Conservation (phyloP, 2,797 vertebrate genomes). For the Pantherophis vulpinus region DNA sequence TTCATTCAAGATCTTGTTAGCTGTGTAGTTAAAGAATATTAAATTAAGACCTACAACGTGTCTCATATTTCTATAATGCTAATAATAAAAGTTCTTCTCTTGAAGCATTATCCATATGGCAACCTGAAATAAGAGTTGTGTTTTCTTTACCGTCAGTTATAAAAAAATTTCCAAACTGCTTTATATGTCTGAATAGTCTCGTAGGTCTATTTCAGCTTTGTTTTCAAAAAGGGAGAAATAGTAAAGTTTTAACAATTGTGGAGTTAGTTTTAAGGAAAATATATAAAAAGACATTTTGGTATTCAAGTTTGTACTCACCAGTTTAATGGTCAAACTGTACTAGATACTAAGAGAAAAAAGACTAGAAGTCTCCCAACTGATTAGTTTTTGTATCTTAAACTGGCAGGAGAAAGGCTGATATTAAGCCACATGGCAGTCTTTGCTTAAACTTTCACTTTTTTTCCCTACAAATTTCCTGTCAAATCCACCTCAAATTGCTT, state of each 20-base stretch:
- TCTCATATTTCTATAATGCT: background rate
- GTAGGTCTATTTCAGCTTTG: background rate
- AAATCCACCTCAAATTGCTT: background rate
- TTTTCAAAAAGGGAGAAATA: background rate
- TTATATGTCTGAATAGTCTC: background rate
- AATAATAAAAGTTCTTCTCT: background rate
- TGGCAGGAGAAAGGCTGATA: background rate
- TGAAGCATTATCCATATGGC: background rate
- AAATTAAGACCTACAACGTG: background rate
- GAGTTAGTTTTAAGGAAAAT: background rate
- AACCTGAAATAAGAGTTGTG: background rate
- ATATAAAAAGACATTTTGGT: background rate
- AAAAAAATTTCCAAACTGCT: background rate
- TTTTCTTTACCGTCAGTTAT: background rate
- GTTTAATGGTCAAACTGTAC: background rate
- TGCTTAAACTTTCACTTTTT: background rate
- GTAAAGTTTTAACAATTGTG: background rate
- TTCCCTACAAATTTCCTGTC: background rate
- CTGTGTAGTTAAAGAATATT: background rate
- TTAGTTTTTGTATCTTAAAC: too few species aligned
- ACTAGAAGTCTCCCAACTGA: background rate
- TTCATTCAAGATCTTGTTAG: background rate
- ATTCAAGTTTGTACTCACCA: background rate
- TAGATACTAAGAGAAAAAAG: background rate
- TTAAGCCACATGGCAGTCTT: background rate